Conservation (phyloP, 2,888 invertebrate genomes). For the Netelia fuscicornis region DNA sequence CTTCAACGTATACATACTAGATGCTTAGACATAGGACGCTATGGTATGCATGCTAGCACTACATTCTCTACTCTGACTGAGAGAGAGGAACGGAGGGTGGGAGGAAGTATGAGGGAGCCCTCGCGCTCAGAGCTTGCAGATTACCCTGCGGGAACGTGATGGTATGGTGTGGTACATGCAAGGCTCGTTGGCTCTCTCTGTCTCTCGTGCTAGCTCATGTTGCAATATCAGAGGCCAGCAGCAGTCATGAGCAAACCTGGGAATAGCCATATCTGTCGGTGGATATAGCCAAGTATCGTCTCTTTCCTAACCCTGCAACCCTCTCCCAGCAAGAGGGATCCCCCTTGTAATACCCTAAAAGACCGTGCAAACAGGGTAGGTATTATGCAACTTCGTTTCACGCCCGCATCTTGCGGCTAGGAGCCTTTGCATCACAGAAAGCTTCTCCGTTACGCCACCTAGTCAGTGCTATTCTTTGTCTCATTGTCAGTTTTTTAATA, state of each 20-base stretch:
- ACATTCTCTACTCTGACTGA: slow-evolving; percentile 37
- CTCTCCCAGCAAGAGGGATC: background rate
- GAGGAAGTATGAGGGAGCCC: slow-evolving; percentile 7
- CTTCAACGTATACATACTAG: background rate
- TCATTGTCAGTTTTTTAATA: background rate
- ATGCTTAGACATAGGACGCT: slow-evolving; percentile 45
- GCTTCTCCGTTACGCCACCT: background rate
- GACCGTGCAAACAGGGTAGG: slow-evolving; percentile 50
- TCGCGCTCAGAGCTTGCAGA: slow-evolving; percentile 59
- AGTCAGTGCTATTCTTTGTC: background rate
- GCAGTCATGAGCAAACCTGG: slow-evolving; percentile 53
- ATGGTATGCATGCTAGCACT: slow-evolving; percentile 36
- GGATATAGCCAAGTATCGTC: slow-evolving; percentile 54
- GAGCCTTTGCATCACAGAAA: slow-evolving; percentile 1
- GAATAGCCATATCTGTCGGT: slow-evolving; percentile 34
- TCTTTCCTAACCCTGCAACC: slow-evolving; percentile 5
- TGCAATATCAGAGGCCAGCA: slow-evolving; percentile 63
- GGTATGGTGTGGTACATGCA: slow-evolving; percentile 42
- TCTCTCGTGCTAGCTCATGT: slow-evolving; percentile 43
- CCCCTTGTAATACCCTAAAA: slow-evolving; percentile 8
- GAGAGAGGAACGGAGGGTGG: background rate
- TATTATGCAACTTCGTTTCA: slow-evolving; percentile 59
- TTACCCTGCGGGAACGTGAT: slow-evolving; percentile 64
- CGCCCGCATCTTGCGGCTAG: slow-evolving; percentile 48
- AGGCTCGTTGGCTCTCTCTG: background rate